Percentiles rank a stretch among this genome's conserved stretches.
phyloP scores from a whole-genome alignment of 2,797 vertebrate species.

The Caiman crocodilus region DNA sequence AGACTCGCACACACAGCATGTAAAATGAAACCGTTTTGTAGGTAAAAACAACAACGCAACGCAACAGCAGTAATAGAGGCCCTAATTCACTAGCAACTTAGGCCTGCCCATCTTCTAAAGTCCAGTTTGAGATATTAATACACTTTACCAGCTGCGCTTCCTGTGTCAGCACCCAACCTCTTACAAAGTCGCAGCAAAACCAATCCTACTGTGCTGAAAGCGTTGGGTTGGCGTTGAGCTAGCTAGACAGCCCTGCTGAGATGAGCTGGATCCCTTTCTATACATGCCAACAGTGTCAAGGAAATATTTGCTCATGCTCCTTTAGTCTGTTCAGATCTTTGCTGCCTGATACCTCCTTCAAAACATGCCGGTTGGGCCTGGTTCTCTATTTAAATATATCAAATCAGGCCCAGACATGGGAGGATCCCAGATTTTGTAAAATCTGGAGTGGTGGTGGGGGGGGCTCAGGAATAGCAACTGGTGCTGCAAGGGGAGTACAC shows the following conservation, averaged over 20 bases:
- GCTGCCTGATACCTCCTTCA: not conserved
- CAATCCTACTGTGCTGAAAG: constrained; percentile 6
- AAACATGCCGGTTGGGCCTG: too few relatives aligned
- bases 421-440: too few relatives aligned
- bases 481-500: too few relatives aligned
- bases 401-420: not conserved
- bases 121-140: not conserved
- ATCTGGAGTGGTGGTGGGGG: too few relatives aligned
- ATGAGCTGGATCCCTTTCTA: not conserved
- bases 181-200: constrained; percentile 2
- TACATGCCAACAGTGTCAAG: not conserved
- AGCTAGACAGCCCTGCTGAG: not conserved
- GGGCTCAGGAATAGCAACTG: too few relatives aligned
- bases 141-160: not conserved
- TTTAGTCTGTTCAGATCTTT: not conserved
- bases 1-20: not conserved
- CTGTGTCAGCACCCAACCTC: not conserved
- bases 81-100: not conserved
- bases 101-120: not conserved
- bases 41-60: not conserved
- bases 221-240: not conserved
- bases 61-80: constrained; percentile 14
- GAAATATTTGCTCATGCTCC: not conserved
- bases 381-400: too few relatives aligned
- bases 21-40: constrained; percentile 25